Percentiles rank a stretch among this genome's conserved stretches.
Conservation (phyloP, 2,113 vertebrate genomes). For the Cervus canadensis region DNA sequence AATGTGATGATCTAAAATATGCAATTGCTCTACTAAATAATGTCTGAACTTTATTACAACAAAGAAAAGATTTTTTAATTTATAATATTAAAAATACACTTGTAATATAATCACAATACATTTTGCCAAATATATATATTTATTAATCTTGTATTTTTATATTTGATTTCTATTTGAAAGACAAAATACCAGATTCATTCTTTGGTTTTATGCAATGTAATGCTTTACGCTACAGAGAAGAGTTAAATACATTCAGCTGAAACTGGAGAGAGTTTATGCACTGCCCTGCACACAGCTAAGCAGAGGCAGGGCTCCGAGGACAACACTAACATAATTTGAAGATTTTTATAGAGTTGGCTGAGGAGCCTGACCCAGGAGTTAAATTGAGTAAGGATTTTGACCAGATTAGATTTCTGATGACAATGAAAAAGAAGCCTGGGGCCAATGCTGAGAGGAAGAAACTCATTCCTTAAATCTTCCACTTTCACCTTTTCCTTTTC, state of each 20-base stretch:
- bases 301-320: not conserved
- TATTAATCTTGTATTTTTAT: not conserved
- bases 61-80: not conserved
- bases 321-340: not conserved
- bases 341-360: not conserved
- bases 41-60: not conserved
- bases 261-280: not conserved
- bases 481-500: not conserved
- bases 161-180: not conserved
- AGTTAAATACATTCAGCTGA: not conserved
- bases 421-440: not conserved
- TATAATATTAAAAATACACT: not conserved
- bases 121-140: not conserved
- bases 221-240: not conserved
- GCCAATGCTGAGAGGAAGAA: not conserved
- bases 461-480: not conserved
- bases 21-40: not conserved
- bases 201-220: not conserved
- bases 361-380: not conserved
- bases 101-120: not conserved
- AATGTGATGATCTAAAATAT: not conserved
- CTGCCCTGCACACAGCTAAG: not conserved
- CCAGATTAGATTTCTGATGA: conserved; percentile 38
- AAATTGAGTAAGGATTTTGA: conserved; percentile 9
- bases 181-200: not conserved